These are phyloP conservation scores for Mustela erminea DNA, from an alignment of 2,797 vertebrate species.

Conservation along the genomic window DNA sequence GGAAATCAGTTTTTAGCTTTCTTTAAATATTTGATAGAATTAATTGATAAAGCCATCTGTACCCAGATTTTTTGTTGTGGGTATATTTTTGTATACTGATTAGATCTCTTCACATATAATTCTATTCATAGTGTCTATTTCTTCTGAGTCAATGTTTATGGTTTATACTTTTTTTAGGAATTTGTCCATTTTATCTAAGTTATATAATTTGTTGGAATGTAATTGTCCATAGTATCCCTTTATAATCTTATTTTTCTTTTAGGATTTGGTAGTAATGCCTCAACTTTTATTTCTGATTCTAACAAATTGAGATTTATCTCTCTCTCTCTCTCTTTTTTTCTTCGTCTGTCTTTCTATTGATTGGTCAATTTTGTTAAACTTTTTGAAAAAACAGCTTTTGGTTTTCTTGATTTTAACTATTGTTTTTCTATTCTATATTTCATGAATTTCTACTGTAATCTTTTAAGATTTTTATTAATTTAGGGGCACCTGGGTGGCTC, in stretches of 20 bases:
- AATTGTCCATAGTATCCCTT: neutral
- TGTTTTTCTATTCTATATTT: neutral
- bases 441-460: neutral
- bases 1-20: neutral
- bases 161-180: neutral
- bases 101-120: neutral
- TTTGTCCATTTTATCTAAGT: neutral
- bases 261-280: neutral
- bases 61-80: neutral
- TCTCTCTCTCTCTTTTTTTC: neutral
- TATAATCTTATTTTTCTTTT: neutral
- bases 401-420: neutral
- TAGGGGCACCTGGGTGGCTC: no score
- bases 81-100: neutral
- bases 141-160: neutral
- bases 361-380: neutral
- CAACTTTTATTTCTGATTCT: neutral
- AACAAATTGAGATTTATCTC: neutral
- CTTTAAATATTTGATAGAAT: neutral
- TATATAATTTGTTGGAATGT: neutral
- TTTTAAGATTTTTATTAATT: neutral
- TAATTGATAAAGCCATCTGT: neutral
- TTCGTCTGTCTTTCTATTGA: neutral
- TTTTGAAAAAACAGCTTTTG: neutral
- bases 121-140: neutral